Conservation (phyloP, 2,113 vertebrate species). For the Rhinogobius similis region DNA sequence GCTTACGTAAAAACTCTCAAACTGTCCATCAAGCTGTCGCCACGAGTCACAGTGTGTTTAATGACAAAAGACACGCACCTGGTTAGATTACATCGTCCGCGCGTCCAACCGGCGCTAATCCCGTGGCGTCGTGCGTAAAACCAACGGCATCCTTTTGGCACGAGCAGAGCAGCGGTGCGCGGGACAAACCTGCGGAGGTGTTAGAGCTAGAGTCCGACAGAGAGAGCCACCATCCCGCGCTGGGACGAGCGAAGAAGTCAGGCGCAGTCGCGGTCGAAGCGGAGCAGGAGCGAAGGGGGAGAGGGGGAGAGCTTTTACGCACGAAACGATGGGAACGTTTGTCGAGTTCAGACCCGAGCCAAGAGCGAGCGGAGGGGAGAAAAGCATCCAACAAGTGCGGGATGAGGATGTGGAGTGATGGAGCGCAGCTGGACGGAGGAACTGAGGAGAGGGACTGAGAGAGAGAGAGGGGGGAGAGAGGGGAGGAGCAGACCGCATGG, state of each 20-base stretch:
- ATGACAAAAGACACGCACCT: slow-evolving; percentile 47
- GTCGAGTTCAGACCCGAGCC: too few relatives aligned
- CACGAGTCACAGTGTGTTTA: background rate
- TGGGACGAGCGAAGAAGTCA: background rate
- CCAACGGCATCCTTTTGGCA: slow-evolving; percentile 45
- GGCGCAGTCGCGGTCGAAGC: too few relatives aligned
- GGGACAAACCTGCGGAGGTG: slow-evolving; percentile 46
- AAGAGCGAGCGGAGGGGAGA: background rate
- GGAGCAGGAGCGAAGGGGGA: too few relatives aligned
- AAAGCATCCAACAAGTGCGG: slow-evolving; percentile 64
- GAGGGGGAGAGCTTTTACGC: too few relatives aligned
- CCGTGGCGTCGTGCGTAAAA: slow-evolving; percentile 38
- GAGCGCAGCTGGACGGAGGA: slow-evolving; percentile 30
- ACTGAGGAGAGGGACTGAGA: slow-evolving; percentile 3
- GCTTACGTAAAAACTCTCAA: background rate
- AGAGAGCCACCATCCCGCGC: slow-evolving; percentile 37
- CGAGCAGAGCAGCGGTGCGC: slow-evolving; percentile 20
- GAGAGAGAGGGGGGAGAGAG: slow-evolving; percentile 42
- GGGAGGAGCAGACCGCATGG: slow-evolving; percentile 14
- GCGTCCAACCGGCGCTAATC: slow-evolving; percentile 35
- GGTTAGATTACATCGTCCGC: slow-evolving; percentile 59
- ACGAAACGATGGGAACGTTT: too few relatives aligned
- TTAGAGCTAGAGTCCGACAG: slow-evolving; percentile 33
- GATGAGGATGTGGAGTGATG: slow-evolving; percentile 36
- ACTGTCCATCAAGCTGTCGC: too few relatives aligned